Conservation (phyloP, 2,797 vertebrate species). For the Neomorphus geoffroyi region DNA sequence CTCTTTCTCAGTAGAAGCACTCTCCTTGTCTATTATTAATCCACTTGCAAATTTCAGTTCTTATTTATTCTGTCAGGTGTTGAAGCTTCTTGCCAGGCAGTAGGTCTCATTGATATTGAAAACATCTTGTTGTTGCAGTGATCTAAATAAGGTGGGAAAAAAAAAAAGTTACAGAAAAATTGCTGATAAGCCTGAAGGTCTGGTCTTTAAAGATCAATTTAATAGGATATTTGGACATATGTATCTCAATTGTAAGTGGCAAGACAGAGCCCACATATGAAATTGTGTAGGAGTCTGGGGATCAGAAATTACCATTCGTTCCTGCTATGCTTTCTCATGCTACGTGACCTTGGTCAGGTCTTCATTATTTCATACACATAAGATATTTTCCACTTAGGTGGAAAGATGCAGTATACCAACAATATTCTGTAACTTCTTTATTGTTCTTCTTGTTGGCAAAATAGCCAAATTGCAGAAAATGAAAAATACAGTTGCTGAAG, state of each 20-base stretch:
- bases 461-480: background rate
- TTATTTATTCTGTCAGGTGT: background rate
- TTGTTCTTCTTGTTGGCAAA: background rate
- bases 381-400: too few species aligned
- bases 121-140: background rate
- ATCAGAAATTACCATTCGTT: background rate
- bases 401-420: background rate
- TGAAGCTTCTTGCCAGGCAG: background rate
- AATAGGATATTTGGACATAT: background rate
- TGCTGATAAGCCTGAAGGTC: background rate
- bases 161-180: background rate
- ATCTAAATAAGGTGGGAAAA: background rate
- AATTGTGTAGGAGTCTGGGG: background rate
- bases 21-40: background rate
- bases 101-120: background rate
- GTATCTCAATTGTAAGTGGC: background rate
- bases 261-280: fast-evolving
- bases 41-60: background rate
- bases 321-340: fast-evolving
- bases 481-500: background rate
- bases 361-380: background rate
- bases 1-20: background rate
- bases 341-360: background rate
- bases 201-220: background rate
- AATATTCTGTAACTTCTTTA: background rate